These are phyloP conservation scores for Saccopteryx leptura DNA, from an alignment of 2,113 vertebrate species.

Conservation along the genomic window DNA sequence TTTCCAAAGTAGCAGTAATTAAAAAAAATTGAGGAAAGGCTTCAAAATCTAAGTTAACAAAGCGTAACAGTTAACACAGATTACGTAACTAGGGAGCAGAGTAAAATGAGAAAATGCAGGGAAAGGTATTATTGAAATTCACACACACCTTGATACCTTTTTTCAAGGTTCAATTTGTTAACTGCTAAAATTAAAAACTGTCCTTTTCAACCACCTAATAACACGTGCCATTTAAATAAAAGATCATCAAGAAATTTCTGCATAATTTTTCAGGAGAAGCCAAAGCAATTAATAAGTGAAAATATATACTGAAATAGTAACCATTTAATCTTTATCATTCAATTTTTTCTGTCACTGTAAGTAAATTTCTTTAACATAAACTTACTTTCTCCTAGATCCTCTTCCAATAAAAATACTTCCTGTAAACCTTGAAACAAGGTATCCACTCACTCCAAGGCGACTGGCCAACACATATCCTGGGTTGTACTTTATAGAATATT, in stretches of 20 bases:
- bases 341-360: slow-evolving; percentile 80
- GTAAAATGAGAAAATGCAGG: slow-evolving; percentile 67
- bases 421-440: slow-evolving; percentile 99
- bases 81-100: slow-evolving; percentile 58
- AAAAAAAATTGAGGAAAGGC: slow-evolving; percentile 64
- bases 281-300: slow-evolving; percentile 70
- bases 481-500: slow-evolving; percentile 98
- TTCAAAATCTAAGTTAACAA: slow-evolving; percentile 66
- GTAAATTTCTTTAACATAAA: slow-evolving; percentile 80
- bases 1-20: slow-evolving; percentile 61
- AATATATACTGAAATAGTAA: slow-evolving; percentile 72
- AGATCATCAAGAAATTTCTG: slow-evolving; percentile 69
- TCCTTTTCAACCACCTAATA: slow-evolving; percentile 71
- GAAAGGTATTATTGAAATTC: slow-evolving; percentile 69
- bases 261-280: slow-evolving; percentile 66
- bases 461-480: slow-evolving; percentile 97
- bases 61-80: slow-evolving; percentile 3
- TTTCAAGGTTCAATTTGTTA: slow-evolving; percentile 84
- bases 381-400: slow-evolving; percentile 98
- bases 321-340: slow-evolving; percentile 76
- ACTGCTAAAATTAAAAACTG: slow-evolving; percentile 72
- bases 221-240: slow-evolving; percentile 67
- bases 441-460: slow-evolving; percentile 96
- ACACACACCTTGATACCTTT: slow-evolving; percentile 85
- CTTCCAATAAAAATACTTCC: slow-evolving; percentile 99